Conservation (phyloP, 2,797 vertebrate genomes). For the Apogon talboti region DNA sequence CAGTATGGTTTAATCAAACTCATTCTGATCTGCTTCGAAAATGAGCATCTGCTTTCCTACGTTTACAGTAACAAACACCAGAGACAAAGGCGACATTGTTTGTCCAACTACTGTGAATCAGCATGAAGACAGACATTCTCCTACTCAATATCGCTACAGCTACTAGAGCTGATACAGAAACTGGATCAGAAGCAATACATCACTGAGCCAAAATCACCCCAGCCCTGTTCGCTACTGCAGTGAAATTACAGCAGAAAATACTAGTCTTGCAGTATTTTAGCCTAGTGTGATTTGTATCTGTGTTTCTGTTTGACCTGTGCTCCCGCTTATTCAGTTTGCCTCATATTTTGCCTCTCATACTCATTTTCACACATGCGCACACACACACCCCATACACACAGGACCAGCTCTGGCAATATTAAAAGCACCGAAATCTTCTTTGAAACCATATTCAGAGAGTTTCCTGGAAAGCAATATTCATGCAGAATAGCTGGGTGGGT, state of each 20-base stretch:
- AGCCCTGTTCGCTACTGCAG: conserved; percentile 13
- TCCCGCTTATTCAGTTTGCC: conserved; percentile 24
- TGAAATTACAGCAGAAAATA: conserved; percentile 25
- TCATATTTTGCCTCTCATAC: conserved; percentile 15
- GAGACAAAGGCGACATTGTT: conserved; percentile 40
- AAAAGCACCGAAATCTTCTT: conserved; percentile 61
- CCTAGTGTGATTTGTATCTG: conserved; percentile 31
- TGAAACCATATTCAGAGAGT: conserved; percentile 72
- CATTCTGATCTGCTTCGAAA: conserved; percentile 18
- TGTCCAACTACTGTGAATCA: conserved; percentile 20
- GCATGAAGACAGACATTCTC: conserved; percentile 15
- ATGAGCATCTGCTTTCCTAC: conserved; percentile 11
- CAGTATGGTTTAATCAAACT: conserved; percentile 15
- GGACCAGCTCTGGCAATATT: conserved; percentile 51
- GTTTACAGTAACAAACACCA: conserved; percentile 18
- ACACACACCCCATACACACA: conserved; percentile 20
- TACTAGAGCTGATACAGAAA: conserved; percentile 33
- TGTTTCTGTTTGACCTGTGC: conserved; percentile 36
- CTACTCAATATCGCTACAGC: neutral
- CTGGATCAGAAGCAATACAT: conserved; percentile 28
- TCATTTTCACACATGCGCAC: conserved; percentile 17
- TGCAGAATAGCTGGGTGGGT: conserved; percentile 58
- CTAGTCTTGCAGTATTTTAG: conserved; percentile 3
- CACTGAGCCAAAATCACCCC: conserved; percentile 29
- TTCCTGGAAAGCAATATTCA: conserved; percentile 70